Conservation (phyloP, 2,113 vertebrate species). For the Marmota monax region DNA sequence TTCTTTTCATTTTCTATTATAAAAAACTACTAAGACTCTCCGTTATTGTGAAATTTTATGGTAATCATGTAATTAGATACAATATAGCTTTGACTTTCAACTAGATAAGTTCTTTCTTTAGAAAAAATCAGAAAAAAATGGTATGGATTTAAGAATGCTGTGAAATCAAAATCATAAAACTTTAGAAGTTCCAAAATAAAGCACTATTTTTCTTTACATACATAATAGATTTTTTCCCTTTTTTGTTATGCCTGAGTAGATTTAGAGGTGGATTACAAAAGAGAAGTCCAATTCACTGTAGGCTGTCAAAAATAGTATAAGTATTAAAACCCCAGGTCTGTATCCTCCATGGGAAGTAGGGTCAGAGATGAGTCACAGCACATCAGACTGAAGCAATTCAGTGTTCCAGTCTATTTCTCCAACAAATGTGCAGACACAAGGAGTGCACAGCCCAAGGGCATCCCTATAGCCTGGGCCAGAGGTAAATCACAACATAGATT, state of each 20-base stretch:
- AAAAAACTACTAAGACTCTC: not conserved
- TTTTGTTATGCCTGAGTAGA: not conserved
- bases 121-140: not conserved
- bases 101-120: not conserved
- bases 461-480: not conserved
- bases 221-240: not conserved
- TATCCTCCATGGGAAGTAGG: not conserved
- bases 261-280: not conserved
- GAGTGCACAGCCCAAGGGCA: not conserved
- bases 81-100: not conserved
- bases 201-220: not conserved
- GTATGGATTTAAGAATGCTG: not conserved
- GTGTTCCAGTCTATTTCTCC: conserved; percentile 53
- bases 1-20: not conserved
- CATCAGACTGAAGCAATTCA: conserved; percentile 55
- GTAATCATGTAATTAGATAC: not conserved
- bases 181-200: not conserved
- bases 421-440: conserved; percentile 31
- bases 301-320: conserved; percentile 25
- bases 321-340: not conserved
- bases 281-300: not conserved
- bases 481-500: conserved; percentile 55
- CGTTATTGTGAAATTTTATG: not conserved
- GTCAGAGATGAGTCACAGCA: conserved; percentile 43
- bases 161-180: not conserved